Evolutionary conservation across 1,140 invertebrate genomes (phyloP), one percentile per base, ranked within the genome.

Genomic region (Solenopsis invicta): DNA sequence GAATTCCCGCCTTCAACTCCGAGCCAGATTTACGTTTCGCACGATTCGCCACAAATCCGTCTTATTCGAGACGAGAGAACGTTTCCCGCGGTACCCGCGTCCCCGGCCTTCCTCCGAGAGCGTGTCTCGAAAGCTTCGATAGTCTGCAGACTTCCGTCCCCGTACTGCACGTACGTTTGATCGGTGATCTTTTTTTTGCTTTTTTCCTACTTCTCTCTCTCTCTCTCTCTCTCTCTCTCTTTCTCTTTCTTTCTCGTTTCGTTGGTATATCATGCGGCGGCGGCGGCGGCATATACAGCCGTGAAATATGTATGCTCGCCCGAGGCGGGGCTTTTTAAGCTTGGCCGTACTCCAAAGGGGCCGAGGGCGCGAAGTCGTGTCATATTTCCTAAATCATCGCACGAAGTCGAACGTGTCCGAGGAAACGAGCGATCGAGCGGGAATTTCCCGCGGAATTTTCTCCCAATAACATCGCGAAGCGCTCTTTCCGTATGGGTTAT

Each of bases 371-470:
- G 69, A 87, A 87, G 78, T 82, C 41, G 62, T 48, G 66, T 87
- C 85, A 76, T 69, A 87, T 89, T 89, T 82, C 72, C 85, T 87
- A 87, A 88, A 87, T 81, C 87, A 75, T 72, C 80, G 80, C 34
- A 59, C 80, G 59, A 50, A 87, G 54, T 67, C 61, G 80, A 84
- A 84, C 67, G 78, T 56, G 71, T 84, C 80, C 80, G 86, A 72
- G 69, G 69, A 66, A 84, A 87, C 69, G 78, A 61, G 54, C 56
- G 86, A 84, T 87, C 76, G 75, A 41, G 24, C 82, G 48, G 34
- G 85, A 56, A 80, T 86, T 81, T 61, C 45, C 76, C 74, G 50
- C 29, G 37, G 41, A 74, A 82, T 74, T 82, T 74, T 74, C 64
- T 45, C 50, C 10, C 77, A 41, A 54, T 41, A 69, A 67, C n/a